Conservation (phyloP, 2,888 invertebrate species). For the Mythimna loreyi region DNA sequence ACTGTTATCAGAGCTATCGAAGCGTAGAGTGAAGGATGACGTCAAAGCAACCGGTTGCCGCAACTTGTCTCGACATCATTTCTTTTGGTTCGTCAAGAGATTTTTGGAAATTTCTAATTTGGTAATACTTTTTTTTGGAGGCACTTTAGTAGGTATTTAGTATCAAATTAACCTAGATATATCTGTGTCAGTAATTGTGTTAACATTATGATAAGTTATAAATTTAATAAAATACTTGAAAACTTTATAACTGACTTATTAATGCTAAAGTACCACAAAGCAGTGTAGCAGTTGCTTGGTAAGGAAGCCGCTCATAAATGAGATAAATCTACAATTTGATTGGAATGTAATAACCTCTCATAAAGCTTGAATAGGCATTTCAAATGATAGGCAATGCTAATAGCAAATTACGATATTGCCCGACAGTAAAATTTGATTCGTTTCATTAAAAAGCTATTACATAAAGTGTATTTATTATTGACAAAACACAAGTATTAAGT, state of each 20-base stretch:
- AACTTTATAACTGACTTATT: neutral
- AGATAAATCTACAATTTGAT: slow-evolving; percentile 33
- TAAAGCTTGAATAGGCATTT: slow-evolving; percentile 32
- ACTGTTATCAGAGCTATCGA: slow-evolving; percentile 40
- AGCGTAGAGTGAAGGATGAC: slow-evolving; percentile 39
- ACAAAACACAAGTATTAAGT: slow-evolving; percentile 55
- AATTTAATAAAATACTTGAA: too few species aligned
- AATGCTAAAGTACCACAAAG: neutral
- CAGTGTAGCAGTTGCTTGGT: neutral
- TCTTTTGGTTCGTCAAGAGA: slow-evolving; percentile 21
- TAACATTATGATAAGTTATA: too few species aligned
- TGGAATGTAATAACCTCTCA: slow-evolving; percentile 24
- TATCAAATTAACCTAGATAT: neutral
- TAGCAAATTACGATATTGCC: slow-evolving; percentile 41
- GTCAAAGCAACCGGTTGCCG: slow-evolving; percentile 44
- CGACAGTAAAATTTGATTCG: slow-evolving; percentile 50
- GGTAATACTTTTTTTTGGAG: neutral
- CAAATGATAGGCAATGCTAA: slow-evolving; percentile 43
- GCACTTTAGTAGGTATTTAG: neutral
- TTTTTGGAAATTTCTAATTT: slow-evolving; percentile 32
- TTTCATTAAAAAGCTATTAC: slow-evolving; percentile 51
- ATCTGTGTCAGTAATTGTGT: neutral
- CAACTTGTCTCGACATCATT: slow-evolving; percentile 24
- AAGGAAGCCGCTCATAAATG: slow-evolving; percentile 23
- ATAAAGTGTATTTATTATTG: slow-evolving; percentile 42